Conservation (phyloP, 2,113 vertebrate species). For the Hyla sarda region DNA sequence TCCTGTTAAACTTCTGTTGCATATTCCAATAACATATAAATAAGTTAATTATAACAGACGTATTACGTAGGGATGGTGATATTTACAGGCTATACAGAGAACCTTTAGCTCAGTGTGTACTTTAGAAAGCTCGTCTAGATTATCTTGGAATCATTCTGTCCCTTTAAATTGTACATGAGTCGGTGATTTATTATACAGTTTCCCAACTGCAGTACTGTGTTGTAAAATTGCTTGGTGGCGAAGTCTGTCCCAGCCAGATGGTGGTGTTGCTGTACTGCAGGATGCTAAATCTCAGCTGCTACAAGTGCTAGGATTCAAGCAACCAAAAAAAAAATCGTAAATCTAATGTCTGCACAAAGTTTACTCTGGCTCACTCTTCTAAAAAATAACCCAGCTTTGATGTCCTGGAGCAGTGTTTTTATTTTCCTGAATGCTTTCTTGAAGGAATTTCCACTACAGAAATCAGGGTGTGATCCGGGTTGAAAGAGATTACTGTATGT, state of each 20-base stretch:
- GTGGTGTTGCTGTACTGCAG: conserved; percentile 65
- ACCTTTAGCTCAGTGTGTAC: background rate
- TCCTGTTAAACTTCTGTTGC: too few relatives aligned
- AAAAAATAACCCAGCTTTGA: background rate
- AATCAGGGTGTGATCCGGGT: conserved; percentile 60
- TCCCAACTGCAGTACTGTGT: background rate
- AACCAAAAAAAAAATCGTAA: background rate
- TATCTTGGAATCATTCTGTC: too few relatives aligned
- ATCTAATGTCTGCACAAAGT: conserved; percentile 10
- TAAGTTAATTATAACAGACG: too few relatives aligned
- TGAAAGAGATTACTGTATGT: conserved; percentile 64
- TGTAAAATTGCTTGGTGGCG: background rate
- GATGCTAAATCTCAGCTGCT: conserved; percentile 64
- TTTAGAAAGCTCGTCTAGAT: too few relatives aligned
- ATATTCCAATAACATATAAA: too few relatives aligned
- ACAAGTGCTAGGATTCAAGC: conserved; percentile 68
- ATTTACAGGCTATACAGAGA: background rate
- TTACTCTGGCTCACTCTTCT: conserved; percentile 21
- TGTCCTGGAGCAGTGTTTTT: conserved; percentile 38
- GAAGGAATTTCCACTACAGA: conserved; percentile 55
- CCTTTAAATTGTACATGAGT: too few relatives aligned
- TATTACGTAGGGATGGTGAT: too few relatives aligned
- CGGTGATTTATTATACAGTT: background rate
- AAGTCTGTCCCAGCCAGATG: conserved; percentile 67
- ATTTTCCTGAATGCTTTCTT: conserved; percentile 40